These are phyloP conservation scores for Leptopterna dolabrata DNA, from an alignment of 2,888 invertebrate species.

Conservation along the genomic window DNA sequence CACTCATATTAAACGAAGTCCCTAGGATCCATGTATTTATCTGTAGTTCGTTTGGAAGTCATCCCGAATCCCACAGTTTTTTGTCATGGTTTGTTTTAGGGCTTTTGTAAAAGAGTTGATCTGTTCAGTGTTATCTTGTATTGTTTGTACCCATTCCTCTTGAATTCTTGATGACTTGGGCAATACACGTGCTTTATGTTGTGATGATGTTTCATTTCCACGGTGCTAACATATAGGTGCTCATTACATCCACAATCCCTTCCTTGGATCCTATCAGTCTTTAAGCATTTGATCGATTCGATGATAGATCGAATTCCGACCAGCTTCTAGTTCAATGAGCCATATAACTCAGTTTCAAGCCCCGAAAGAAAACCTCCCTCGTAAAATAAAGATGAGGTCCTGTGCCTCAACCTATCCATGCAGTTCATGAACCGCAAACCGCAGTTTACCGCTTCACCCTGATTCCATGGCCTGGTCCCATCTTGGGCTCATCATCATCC, in stretches of 20 bases:
- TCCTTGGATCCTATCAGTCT: too few species aligned
- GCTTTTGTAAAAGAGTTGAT: background rate
- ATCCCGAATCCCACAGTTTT: background rate
- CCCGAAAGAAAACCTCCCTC: background rate
- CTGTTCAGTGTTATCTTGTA: too few species aligned
- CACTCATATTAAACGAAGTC: background rate
- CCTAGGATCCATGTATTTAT: background rate
- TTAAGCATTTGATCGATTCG: too few species aligned
- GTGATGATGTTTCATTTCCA: too few species aligned
- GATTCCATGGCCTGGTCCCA: background rate
- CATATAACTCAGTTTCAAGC: background rate
- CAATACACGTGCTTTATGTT: too few species aligned
- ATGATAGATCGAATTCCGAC: too few species aligned
- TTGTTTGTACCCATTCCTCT: too few species aligned
- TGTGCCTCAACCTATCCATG: background rate
- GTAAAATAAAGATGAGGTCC: background rate
- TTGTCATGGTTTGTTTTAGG: background rate
- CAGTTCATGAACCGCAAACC: background rate
- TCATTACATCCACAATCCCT: too few species aligned
- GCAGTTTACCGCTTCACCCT: constrained; percentile 16
- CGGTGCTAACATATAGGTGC: too few species aligned
- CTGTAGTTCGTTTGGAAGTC: background rate
- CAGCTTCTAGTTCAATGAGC: background rate
- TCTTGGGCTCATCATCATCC: background rate
- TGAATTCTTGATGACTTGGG: too few species aligned